Conservation (phyloP, 2,888 invertebrate species). For the Theretra japonica region DNA sequence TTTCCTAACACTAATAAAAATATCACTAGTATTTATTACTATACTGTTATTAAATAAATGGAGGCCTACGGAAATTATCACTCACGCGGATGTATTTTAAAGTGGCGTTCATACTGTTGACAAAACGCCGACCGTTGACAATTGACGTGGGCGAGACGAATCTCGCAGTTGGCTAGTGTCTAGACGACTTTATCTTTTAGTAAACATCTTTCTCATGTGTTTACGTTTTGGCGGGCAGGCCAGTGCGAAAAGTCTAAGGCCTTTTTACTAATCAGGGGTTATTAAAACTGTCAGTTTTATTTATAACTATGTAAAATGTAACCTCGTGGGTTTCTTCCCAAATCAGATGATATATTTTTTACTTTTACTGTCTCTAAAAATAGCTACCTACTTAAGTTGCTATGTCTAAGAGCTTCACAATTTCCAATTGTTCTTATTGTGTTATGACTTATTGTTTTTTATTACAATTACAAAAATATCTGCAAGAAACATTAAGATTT, state of each 20-base stretch:
- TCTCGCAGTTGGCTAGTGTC: slow-evolving; percentile 52
- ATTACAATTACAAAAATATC: not conserved
- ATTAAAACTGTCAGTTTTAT: not conserved
- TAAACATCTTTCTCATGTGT: slow-evolving; percentile 44
- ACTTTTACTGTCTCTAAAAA: too few species aligned
- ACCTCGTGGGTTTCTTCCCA: too few species aligned
- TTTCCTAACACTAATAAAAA: not conserved
- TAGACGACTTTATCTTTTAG: slow-evolving; percentile 58
- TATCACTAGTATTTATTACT: slow-evolving; percentile 22
- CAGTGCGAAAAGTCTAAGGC: slow-evolving; percentile 30
- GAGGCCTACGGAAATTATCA: slow-evolving; percentile 38
- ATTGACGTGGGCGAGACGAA: slow-evolving; percentile 37
- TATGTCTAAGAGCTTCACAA: too few species aligned
- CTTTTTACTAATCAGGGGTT: slow-evolving; percentile 11
- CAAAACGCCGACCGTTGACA: slow-evolving; percentile 37
- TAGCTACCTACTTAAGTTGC: too few species aligned
- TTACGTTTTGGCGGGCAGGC: slow-evolving; percentile 34
- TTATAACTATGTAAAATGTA: too few species aligned
- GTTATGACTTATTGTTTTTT: too few species aligned
- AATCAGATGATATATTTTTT: too few species aligned
- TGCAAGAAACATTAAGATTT: not conserved
- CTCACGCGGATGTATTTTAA: slow-evolving; percentile 43
- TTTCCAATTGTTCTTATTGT: too few species aligned
- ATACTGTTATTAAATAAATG: slow-evolving; percentile 42
- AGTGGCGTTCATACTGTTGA: slow-evolving; percentile 43